Evolutionary conservation across 2,113 vertebrate species (phyloP).

Genomic region (Ivindomyrus marchei): DNA sequence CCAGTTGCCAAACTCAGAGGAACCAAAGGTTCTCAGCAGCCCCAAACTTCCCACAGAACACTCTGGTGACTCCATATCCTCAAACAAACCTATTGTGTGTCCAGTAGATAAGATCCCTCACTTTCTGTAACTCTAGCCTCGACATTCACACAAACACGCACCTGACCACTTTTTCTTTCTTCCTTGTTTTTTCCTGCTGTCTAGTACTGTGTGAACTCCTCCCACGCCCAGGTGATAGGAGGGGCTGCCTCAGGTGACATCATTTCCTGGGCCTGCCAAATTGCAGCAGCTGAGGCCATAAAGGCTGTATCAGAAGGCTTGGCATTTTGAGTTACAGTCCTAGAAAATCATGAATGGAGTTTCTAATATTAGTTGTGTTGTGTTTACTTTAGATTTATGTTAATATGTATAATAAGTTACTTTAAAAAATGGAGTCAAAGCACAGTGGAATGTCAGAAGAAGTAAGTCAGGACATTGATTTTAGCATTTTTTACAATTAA

Average conservation of each 20-base stretch:
- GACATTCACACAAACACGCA: slow-evolving; percentile 39
- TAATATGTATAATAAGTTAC: background rate
- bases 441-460: background rate
- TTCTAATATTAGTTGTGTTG: background rate
- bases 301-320: background rate
- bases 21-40: slow-evolving; percentile 81
- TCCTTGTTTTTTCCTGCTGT: slow-evolving; percentile 55
- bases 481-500: background rate
- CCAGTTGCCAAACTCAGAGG: slow-evolving; percentile 80
- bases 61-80: slow-evolving; percentile 70
- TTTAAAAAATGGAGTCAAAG: background rate
- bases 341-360: slow-evolving; percentile 1
- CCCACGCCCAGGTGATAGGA: slow-evolving; percentile 69
- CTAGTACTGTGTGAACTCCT: slow-evolving; percentile 38
- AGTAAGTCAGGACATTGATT: background rate
- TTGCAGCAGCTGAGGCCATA: slow-evolving; percentile 14
- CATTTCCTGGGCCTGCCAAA: slow-evolving; percentile 58
- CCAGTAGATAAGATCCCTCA: slow-evolving; percentile 27
- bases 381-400: background rate
- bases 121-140: slow-evolving; percentile 23
- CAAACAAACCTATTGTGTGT: slow-evolving; percentile 29
- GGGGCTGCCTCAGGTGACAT: slow-evolving; percentile 44
- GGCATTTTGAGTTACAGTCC: background rate
- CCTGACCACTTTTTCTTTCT: slow-evolving; percentile 43
- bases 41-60: slow-evolving; percentile 77